A percentile compares a stretch with the other conserved stretches of the same genome.
Conservation (phyloP, 1,140 invertebrate species). For the Diuraphis noxia region DNA sequence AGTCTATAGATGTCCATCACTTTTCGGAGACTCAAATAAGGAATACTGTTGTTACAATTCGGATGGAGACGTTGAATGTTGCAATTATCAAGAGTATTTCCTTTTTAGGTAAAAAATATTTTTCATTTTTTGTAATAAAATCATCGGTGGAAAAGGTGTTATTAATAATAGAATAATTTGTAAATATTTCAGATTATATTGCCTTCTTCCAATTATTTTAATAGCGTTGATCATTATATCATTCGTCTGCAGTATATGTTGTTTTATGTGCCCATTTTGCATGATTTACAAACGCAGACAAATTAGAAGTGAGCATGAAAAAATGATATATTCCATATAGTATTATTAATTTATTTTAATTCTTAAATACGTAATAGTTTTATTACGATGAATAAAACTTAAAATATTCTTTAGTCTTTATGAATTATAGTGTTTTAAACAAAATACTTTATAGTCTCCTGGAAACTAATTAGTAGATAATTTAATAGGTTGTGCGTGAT, state of each 20-base stretch:
- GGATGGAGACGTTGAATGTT: slow-evolving; percentile 13
- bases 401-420: background rate
- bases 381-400: background rate
- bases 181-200: background rate
- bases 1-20: background rate
- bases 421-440: background rate
- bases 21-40: background rate
- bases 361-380: background rate
- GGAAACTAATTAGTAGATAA: background rate
- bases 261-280: background rate
- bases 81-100: slow-evolving; percentile 15
- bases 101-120: background rate
- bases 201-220: slow-evolving; percentile 3
- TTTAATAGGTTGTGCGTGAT: background rate
- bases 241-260: background rate
- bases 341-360: background rate
- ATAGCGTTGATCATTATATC: background rate
- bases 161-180: background rate
- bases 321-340: background rate
- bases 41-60: slow-evolving; percentile 17
- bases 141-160: too few relatives aligned
- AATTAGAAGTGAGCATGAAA: background rate
- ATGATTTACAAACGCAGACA: background rate
- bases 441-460: background rate
- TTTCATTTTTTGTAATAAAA: background rate